Base-by-base conservation (phyloP, 2,888 invertebrate genomes). In the Ophion ellenae region DNA sequence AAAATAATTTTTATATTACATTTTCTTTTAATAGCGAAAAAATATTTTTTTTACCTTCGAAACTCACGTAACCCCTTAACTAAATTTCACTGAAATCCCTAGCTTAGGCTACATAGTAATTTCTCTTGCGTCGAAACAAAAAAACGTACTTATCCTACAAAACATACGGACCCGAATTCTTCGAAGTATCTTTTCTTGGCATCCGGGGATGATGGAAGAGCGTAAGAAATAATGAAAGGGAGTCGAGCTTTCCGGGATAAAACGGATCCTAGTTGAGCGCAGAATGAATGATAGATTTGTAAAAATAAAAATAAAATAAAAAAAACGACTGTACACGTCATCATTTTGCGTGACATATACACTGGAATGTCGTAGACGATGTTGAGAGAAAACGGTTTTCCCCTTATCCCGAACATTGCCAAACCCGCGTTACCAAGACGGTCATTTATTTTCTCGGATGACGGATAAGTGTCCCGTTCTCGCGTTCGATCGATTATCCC, bases 371-470 rank as follows among this genome's bases (percentile, higher is more conserved):
- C 64, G 59, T 59, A 11, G 36, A 59, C 3, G n/a, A 24, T 45
- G 45, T 45, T 45, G 45, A 45, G 63, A n/a, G 40, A 63, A 61
- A 14, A 45, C 28, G 47, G 20, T 20, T 61, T 66, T 66, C 20
- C n/a, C 28, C 2, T 32, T 66, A 14, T 11, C 6, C 17, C 66
- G 32, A 36, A 36, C 20, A 53, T 76, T 66, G 47, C 28, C 53
- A 7, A 76, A 53, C 47, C 32, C 64, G 28, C 45, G 20, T 45
- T 67, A 69, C 28, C 14, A 14, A 69, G 79, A 83, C 67, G 59
- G 67, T 73, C 73, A 83, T 83, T 79, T 75, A 75, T 83, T 79
- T 57, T 61, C 69, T 69, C 28, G 63, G 40, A 67, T 53, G 73
- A 78, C 74, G 14, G 79, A 79, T 61, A 63, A 83, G 74, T 53